These are phyloP conservation scores for Drosophila kepulauana DNA, from an alignment of 1,140 invertebrate species.

Conservation along the genomic window DNA sequence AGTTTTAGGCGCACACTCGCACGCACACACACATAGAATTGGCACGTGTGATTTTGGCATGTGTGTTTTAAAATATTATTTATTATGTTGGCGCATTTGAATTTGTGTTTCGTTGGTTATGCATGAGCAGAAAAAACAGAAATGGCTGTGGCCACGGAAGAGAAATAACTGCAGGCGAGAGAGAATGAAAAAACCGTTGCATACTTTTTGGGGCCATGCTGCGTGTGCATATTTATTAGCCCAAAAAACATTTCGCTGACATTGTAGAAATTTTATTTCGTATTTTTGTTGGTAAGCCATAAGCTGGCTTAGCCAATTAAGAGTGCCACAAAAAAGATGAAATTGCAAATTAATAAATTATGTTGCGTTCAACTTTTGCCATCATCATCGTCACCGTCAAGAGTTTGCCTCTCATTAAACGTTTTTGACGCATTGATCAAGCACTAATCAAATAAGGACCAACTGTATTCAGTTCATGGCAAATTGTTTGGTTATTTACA, in stretches of 20 bases:
- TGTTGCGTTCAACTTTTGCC: not conserved
- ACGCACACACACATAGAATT: not conserved
- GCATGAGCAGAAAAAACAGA: conserved; percentile 5
- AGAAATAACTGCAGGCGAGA: not conserved
- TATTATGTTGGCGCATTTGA: conserved; percentile 56
- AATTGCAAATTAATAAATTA: not conserved
- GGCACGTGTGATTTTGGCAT: conserved; percentile 30
- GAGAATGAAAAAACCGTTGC: conserved; percentile 17
- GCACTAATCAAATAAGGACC: conserved; percentile 68
- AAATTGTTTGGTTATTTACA: conserved; percentile 79
- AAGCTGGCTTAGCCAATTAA: not conserved
- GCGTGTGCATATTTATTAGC: conserved; percentile 29
- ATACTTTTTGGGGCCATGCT: conserved; percentile 15
- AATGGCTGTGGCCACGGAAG: not conserved
- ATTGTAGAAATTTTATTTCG: not conserved
- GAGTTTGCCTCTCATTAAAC: conserved; percentile 21
- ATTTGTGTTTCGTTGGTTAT: conserved; percentile 37
- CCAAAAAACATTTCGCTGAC: conserved; percentile 6
- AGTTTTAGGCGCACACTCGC: conserved; percentile 2
- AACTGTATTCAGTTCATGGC: conserved; percentile 44
- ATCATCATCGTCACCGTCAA: no score
- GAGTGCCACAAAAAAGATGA: not conserved
- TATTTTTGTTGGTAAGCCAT: conserved; percentile 7
- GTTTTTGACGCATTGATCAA: conserved; percentile 73
- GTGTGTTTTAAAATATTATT: conserved; percentile 55